Conservation (phyloP, 2,113 vertebrate species). For the Todiramphus chloris region DNA sequence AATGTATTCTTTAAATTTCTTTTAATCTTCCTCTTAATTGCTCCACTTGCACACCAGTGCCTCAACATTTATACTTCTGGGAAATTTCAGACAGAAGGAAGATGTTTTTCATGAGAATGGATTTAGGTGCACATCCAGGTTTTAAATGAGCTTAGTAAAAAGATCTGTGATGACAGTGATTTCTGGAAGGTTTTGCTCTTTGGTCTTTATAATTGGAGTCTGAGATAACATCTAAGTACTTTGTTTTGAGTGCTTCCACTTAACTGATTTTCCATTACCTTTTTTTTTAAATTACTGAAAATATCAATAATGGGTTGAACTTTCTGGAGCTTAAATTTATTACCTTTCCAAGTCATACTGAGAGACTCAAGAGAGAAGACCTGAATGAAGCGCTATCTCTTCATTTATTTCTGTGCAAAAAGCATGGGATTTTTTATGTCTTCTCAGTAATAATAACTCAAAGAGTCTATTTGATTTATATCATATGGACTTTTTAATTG, state of each 20-base stretch:
- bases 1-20: conserved; percentile 14
- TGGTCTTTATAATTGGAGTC: conserved; percentile 10
- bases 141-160: conserved; percentile 27
- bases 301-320: not conserved
- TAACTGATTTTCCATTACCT: conserved; percentile 2
- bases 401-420: not conserved
- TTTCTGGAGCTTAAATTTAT: not conserved
- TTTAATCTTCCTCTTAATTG: conserved; percentile 59
- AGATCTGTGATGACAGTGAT: conserved; percentile 11
- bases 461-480: not conserved
- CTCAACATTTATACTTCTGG: not conserved
- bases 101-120: not conserved
- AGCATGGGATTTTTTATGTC: not conserved
- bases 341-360: not conserved
- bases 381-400: not conserved
- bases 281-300: conserved; percentile 28
- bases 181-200: conserved; percentile 34
- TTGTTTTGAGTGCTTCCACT: not conserved
- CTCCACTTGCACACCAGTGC: conserved; percentile 5
- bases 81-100: conserved; percentile 22
- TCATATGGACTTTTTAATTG: not conserved
- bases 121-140: not conserved
- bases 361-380: not conserved
- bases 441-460: not conserved
- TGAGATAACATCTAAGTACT: not conserved